Base-by-base conservation (phyloP, 2,113 vertebrate species). In the Pandion haliaetus region DNA sequence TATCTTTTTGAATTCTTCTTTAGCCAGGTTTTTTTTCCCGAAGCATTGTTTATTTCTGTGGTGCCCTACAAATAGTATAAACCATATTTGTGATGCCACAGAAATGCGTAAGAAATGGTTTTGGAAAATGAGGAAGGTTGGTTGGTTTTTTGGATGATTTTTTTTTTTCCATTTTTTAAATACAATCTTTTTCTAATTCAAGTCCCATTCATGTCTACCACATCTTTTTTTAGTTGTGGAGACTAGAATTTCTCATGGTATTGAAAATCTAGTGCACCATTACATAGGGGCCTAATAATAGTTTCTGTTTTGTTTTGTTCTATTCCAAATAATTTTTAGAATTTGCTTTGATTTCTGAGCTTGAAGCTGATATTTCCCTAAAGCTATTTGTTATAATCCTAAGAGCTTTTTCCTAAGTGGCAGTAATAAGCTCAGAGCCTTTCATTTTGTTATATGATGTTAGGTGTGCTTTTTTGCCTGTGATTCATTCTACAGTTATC, bases 391-490 rank as follows among this genome's bases (percentile, higher is more conserved):
- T 65, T 88, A 10, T 83, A 88, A 88, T 93, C 82, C 86, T 32
- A 17, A 83, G 54, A 92, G 88, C 82, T 88, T 86, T 59, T 73
- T 81, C 83, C 80, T 93, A 88, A 83, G 88, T 52, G 67, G 63
- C 63, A 52, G 34, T 80, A 88, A 88, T 92, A 88, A 83, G 67
- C 91, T 90, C 54, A 20, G 40, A 93, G 82, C 62, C 63, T 92
- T 96, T 92, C 49, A 72, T 87, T 92, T 72, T 61, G 49, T 40
- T 90, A 2, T 1, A 1, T 76, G 76, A 65, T 1, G 0, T 57
- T 44, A 38, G 76, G 76, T 83, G 79, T 90, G 77, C 93, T 93
- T 96, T 96, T 93, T 49, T 95, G 94, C 80, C 79, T 86, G 45
- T 96, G 93, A 95, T 88, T 97, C 93, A 93, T 80, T 81, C 76